Evolutionary conservation across 2,888 invertebrate genomes (phyloP).

Genomic region (Bombyx huttoni): DNA sequence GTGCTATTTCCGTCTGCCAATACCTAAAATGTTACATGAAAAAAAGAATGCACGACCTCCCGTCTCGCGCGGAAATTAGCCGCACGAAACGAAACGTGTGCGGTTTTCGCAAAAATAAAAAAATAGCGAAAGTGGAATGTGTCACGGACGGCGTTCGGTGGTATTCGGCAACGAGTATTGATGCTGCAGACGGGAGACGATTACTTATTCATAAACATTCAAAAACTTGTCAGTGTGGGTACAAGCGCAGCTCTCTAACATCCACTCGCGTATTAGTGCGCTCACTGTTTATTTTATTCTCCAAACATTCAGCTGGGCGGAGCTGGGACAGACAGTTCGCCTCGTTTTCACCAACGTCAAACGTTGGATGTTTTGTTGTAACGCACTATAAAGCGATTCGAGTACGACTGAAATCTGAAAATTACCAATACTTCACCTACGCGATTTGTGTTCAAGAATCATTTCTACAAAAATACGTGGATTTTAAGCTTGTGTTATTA

Average conservation of each 20-base stretch:
- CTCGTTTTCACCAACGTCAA: slow-evolving; percentile 7
- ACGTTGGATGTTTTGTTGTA: slow-evolving; percentile 13
- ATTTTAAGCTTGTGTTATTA: not conserved
- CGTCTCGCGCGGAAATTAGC: slow-evolving; percentile 36
- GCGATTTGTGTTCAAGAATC: too few species aligned
- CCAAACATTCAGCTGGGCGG: slow-evolving; percentile 21
- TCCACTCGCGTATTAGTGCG: slow-evolving; percentile 31
- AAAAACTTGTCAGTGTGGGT: slow-evolving; percentile 50
- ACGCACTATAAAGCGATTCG: slow-evolving; percentile 8
- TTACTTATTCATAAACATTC: slow-evolving; percentile 70
- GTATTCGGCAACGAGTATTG: slow-evolving; percentile 62
- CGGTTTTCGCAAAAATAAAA: not conserved
- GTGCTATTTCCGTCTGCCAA: not conserved
- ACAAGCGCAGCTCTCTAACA: slow-evolving; percentile 16
- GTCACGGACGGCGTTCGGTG: slow-evolving; percentile 58
- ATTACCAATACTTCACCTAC: too few species aligned
- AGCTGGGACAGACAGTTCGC: slow-evolving; percentile 9
- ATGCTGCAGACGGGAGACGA: slow-evolving; percentile 57
- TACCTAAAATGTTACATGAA: slow-evolving; percentile 5
- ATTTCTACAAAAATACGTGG: not conserved
- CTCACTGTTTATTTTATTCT: slow-evolving; percentile 38
- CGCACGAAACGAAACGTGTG: slow-evolving; percentile 22
- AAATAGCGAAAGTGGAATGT: slow-evolving; percentile 53
- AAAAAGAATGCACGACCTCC: slow-evolving; percentile 4
- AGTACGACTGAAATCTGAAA: not conserved